Evolutionary conservation across 2,113 vertebrate species (phyloP).

Genomic region (Paradisaea rubra): DNA sequence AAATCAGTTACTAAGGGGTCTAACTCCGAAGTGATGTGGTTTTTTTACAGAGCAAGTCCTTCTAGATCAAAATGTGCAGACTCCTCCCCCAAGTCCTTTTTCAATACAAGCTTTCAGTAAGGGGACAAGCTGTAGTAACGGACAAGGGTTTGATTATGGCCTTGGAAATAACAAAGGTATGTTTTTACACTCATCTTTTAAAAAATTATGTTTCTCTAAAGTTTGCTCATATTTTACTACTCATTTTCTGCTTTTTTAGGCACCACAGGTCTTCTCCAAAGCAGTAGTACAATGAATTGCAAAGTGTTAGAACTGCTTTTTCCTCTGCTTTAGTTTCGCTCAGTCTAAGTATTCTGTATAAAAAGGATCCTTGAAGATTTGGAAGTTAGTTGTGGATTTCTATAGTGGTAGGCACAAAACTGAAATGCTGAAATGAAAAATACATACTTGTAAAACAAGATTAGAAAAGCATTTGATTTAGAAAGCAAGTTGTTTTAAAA

Average conservation of each 20-base stretch:
- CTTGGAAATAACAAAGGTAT: constrained; percentile 97
- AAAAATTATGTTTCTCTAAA: background rate
- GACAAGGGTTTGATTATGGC: constrained; percentile 95
- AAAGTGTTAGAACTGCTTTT: background rate
- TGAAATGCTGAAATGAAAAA: background rate
- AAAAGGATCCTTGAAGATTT: background rate
- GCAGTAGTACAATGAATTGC: background rate
- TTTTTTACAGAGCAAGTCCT: constrained; percentile 84
- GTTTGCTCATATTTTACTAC: background rate
- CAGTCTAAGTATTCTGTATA: background rate
- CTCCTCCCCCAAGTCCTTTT: constrained; percentile 95
- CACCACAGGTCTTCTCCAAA: background rate
- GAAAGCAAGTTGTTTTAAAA: background rate
- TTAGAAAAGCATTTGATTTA: background rate
- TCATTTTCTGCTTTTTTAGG: background rate
- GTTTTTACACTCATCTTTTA: background rate
- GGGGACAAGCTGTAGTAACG: constrained; percentile 79
- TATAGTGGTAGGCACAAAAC: background rate
- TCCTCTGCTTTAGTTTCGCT: background rate
- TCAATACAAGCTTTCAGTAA: constrained; percentile 93
- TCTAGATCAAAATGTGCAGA: constrained; percentile 89
- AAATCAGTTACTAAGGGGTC: background rate
- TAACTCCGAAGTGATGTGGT: constrained; percentile 38
- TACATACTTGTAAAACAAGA: background rate
- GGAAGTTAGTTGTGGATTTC: background rate